Base-by-base conservation (phyloP, 2,797 vertebrate species). In the Pangasius djambal region DNA sequence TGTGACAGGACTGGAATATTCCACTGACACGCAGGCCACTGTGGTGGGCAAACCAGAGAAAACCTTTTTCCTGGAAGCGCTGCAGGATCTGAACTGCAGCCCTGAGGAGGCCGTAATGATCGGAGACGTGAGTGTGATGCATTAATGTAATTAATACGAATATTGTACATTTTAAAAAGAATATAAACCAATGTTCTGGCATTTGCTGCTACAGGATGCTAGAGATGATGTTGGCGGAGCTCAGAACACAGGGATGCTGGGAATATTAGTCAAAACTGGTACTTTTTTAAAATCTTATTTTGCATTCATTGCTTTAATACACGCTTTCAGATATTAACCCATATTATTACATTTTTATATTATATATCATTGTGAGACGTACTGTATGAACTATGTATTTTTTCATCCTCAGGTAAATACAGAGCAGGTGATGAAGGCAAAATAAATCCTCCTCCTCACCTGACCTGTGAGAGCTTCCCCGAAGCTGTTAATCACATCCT, bases 231-330 rank as follows among this genome's bases (percentile, higher is more conserved):
- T 99, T n/a, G 98, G 96, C 0, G 98, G 98, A 0, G 98, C 98
- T 89, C 98, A 99, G 95, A 94, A 95, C 0, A 93, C 94, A 0
- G 98, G 98, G 78, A 98, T 99, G 97, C 92, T 96, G 91, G 98
- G 98, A 88, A 99, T 99, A 94, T 95, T 99, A 65, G 98, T 99
- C 0, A 96, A 93, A 94, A 99, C 98, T 0, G 98, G 98, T 98
- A 92, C 78, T 5, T 44, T 59, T 50, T 65, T 2, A 15, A 67
- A 15, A 16, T 22, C 12, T 74, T 74, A 81, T 31, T 31, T 7
- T 75, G 40, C 61, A 40, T 87, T 69, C n/a, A 81, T 69, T 82
- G 55, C 18, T 16, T 69, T 44, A 1, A 69, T 57, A 67, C 25
- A 15, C 1, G n/a, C 16, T 57, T 55, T 40, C 28, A 69, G 20